A percentile compares a stretch with the other conserved stretches of the same genome.
These are phyloP conservation scores for Pterophyllum scalare DNA, from an alignment of 2,113 vertebrate genomes.

Conservation along the genomic window DNA sequence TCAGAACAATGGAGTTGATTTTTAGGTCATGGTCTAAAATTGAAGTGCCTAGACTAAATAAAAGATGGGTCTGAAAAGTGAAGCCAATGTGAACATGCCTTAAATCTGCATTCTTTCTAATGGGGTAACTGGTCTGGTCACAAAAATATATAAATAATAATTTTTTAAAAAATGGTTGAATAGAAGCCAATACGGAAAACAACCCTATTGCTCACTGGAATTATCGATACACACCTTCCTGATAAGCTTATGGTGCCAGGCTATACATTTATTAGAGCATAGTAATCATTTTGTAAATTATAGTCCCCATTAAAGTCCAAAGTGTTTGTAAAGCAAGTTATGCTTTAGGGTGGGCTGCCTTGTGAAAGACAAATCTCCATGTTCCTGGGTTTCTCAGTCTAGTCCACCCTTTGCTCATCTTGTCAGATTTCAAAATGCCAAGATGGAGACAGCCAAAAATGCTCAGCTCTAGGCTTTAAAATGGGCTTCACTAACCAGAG, in stretches of 20 bases:
- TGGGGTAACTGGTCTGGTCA: not conserved
- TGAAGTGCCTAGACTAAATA: not conserved
- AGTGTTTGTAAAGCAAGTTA: too few species aligned
- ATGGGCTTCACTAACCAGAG: not conserved
- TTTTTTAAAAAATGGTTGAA: not conserved
- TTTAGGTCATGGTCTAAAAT: not conserved
- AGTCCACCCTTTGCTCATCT: not conserved
- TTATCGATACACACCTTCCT: not conserved
- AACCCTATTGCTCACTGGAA: not conserved
- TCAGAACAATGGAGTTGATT: not conserved
- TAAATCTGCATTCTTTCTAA: not conserved
- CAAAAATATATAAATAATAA: not conserved
- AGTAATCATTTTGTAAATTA: not conserved
- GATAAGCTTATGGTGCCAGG: not conserved
- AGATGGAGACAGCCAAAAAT: not conserved
- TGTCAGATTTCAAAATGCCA: not conserved
- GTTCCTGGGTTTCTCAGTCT: not conserved
- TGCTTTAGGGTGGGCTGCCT: not conserved
- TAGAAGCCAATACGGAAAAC: not conserved
- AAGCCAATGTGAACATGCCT: too few species aligned
- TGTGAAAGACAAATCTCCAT: not conserved
- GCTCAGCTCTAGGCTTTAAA: not conserved
- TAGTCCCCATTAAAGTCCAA: not conserved
- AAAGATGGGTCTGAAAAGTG: too few species aligned
- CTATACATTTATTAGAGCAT: not conserved